Evolutionary conservation across 2,797 vertebrate genomes (phyloP).

Genomic region (Lycodopsis pacificus): DNA sequence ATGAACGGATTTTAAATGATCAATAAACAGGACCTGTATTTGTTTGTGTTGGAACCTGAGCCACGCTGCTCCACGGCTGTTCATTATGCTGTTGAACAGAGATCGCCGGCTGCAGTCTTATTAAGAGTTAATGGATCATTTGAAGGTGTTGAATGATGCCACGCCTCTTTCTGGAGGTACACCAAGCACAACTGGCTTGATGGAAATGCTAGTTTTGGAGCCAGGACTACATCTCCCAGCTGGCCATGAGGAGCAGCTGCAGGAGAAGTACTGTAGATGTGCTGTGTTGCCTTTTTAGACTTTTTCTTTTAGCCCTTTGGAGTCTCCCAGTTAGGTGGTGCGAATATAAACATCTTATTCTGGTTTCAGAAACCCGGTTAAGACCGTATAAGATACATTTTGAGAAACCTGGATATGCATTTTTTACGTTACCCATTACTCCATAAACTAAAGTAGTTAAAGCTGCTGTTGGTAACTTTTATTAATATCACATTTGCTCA

Average conservation of each 20-base stretch:
- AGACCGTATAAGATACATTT: neutral
- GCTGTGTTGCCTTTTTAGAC: neutral
- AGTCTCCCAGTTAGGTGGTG: neutral
- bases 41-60: constrained; percentile 45
- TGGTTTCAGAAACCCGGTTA: neutral
- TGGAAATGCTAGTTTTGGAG: constrained; percentile 23
- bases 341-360: neutral
- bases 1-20: constrained; percentile 38
- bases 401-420: neutral
- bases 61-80: constrained; percentile 8
- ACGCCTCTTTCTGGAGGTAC: constrained; percentile 15
- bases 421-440: neutral
- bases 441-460: neutral
- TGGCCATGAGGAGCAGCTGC: constrained; percentile 6
- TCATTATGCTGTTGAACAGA: constrained; percentile 6
- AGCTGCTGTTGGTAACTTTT: neutral
- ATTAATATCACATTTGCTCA: neutral
- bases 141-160: constrained; percentile 34
- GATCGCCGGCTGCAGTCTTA: constrained; percentile 28
- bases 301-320: neutral
- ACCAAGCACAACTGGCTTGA: constrained; percentile 16
- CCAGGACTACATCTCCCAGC: constrained; percentile 45
- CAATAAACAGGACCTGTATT: constrained; percentile 28
- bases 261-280: constrained; percentile 3
- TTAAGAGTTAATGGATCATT: constrained; percentile 26